Conservation (phyloP, 2,113 vertebrate species). For the Albula goreensis region DNA sequence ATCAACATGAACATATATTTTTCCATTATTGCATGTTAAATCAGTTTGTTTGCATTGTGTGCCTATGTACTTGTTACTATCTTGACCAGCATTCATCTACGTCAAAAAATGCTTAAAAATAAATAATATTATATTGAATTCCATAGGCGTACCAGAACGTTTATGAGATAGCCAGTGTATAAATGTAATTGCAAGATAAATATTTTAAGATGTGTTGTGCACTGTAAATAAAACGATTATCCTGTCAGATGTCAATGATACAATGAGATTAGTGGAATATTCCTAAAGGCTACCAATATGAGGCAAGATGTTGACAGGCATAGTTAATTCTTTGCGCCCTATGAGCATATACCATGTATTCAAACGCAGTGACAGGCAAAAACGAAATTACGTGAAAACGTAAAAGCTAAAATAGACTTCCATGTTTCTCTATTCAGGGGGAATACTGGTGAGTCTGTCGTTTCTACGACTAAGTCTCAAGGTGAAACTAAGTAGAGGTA, state of each 20-base stretch:
- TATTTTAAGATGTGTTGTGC: background rate
- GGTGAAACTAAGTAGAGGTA: background rate
- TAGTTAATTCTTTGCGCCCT: background rate
- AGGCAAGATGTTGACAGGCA: background rate
- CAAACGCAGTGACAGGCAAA: background rate
- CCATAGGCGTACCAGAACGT: no score
- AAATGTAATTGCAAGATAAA: background rate
- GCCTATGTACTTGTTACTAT: no score
- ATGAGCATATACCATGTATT: background rate
- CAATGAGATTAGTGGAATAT: slow-evolving; percentile 5
- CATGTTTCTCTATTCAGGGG: background rate
- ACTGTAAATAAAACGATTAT: background rate
- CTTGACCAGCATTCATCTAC: no score
- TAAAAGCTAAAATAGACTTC: background rate
- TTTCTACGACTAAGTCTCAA: background rate
- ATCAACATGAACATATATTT: background rate
- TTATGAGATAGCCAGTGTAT: background rate
- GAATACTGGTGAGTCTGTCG: background rate
- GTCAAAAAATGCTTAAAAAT: background rate
- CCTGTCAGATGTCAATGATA: slow-evolving; percentile 9
- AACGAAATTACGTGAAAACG: background rate
- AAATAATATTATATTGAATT: background rate
- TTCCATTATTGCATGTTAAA: background rate
- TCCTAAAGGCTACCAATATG: background rate
- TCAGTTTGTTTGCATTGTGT: background rate